Conservation (phyloP, 2,888 invertebrate species). For the Ligdia adustata region DNA sequence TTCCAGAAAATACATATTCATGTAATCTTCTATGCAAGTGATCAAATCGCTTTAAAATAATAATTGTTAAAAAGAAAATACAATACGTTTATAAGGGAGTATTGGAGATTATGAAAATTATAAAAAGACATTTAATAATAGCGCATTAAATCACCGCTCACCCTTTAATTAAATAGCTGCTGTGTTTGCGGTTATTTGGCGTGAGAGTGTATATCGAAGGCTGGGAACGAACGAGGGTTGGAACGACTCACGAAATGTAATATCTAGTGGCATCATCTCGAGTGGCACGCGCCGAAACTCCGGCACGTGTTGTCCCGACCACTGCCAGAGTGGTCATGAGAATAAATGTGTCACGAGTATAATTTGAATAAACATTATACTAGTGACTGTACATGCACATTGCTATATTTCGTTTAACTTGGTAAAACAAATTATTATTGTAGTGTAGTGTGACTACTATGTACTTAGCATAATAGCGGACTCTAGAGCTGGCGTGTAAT, state of each 20-base stretch:
- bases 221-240: slow-evolving; percentile 35
- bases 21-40: too few relatives aligned
- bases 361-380: too few relatives aligned
- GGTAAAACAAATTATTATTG: too few relatives aligned
- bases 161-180: slow-evolving; percentile 52
- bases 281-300: slow-evolving; percentile 49
- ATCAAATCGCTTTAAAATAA: too few relatives aligned
- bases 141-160: slow-evolving; percentile 38
- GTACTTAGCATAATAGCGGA: slow-evolving; percentile 45
- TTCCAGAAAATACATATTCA: too few relatives aligned
- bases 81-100: too few relatives aligned
- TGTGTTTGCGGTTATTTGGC: slow-evolving; percentile 55
- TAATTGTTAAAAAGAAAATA: too few relatives aligned
- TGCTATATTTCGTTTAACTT: too few relatives aligned
- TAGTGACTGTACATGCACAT: too few relatives aligned
- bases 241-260: slow-evolving; percentile 36
- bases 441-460: too few relatives aligned
- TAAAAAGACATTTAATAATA: slow-evolving; percentile 1
- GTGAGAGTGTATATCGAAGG: slow-evolving; percentile 47
- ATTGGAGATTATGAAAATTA: too few relatives aligned
- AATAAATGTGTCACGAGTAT: too few relatives aligned
- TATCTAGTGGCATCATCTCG: slow-evolving; percentile 46
- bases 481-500: background rate
- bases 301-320: slow-evolving; percentile 56
- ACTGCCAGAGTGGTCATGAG: slow-evolving; percentile 43